A percentile compares a stretch with the other conserved stretches of the same genome.
Conservation (phyloP, 2,797 vertebrate genomes). For the Acrocephalus scirpaceus region DNA sequence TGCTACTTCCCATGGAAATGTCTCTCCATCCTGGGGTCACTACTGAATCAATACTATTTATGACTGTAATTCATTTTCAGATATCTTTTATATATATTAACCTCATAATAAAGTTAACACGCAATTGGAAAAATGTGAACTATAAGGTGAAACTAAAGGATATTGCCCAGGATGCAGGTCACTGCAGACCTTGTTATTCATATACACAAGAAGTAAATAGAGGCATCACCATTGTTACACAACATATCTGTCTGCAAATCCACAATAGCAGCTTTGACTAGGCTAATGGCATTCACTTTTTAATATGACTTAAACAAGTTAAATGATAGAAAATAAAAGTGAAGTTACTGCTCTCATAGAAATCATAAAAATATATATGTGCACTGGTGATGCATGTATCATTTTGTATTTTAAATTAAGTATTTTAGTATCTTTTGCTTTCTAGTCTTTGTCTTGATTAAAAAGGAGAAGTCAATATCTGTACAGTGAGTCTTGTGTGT, state of each 20-base stretch:
- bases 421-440: neutral
- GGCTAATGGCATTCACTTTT: neutral
- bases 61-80: neutral
- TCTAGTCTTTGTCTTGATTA: neutral
- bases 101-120: neutral
- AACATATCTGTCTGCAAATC: neutral
- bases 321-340: neutral
- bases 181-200: neutral
- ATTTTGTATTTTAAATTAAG: neutral
- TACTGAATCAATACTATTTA: neutral
- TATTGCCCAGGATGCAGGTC: neutral
- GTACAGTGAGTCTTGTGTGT: neutral
- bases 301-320: neutral
- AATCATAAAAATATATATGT: neutral
- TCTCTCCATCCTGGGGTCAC: neutral
- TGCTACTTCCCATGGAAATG: neutral
- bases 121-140: neutral
- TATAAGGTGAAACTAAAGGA: neutral
- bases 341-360: neutral
- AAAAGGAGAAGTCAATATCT: neutral
- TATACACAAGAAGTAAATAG: neutral
- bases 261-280: neutral
- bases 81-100: neutral
- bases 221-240: neutral
- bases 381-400: fast-evolving